phyloP scores from a whole-genome alignment of 2,113 vertebrate species.

The Muscicapa adusta region DNA sequence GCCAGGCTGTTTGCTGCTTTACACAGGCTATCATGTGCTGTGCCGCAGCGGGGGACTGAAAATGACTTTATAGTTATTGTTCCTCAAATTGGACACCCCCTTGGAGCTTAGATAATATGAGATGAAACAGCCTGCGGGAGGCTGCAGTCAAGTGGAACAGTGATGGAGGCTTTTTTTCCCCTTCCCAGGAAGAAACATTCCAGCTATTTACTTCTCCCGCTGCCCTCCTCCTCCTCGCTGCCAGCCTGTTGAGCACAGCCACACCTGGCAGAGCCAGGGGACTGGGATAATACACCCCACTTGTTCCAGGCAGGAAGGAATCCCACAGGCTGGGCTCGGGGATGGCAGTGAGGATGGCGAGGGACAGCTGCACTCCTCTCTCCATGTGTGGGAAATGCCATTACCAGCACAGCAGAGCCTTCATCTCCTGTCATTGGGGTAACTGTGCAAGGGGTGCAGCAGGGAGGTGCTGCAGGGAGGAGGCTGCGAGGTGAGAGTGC shows the following conservation, averaged over 20 bases:
- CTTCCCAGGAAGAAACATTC: neutral
- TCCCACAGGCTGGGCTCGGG: neutral
- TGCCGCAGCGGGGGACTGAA: constrained; percentile 34
- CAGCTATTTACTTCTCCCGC: neutral
- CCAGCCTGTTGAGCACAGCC: neutral
- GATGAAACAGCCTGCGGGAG: constrained; percentile 62
- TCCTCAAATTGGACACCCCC: constrained; percentile 66
- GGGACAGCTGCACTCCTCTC: neutral
- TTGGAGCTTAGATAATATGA: constrained; percentile 59
- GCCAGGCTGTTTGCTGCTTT: neutral
- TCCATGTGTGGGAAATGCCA: neutral
- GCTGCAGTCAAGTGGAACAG: constrained; percentile 36
- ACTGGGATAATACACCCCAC: fast-evolving
- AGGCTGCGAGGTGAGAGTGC: neutral
- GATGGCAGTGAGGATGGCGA: neutral
- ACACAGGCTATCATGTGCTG: constrained; percentile 19
- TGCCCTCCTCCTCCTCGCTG: neutral
- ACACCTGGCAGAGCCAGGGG: neutral
- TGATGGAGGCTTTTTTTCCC: neutral
- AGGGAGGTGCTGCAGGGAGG: neutral
- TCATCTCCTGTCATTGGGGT: neutral
- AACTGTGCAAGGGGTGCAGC: neutral
- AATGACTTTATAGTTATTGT: constrained; percentile 67
- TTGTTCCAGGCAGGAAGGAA: fast-evolving
- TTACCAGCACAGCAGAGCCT: neutral